Conservation (phyloP, 1,140 invertebrate genomes). For the Drosophila littoralis region DNA sequence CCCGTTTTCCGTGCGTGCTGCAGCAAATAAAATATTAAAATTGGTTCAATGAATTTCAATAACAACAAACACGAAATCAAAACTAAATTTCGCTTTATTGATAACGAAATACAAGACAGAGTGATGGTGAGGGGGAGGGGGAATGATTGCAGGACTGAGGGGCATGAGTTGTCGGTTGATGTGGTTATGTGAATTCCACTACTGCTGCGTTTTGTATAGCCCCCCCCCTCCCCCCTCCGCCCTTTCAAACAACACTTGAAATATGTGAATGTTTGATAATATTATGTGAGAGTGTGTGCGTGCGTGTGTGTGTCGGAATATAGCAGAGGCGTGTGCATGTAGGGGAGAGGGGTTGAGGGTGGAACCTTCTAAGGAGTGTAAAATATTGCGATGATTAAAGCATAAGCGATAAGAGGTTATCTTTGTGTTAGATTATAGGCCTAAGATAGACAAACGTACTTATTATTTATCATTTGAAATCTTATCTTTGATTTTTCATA, state of each 20-base stretch:
- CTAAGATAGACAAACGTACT: no score
- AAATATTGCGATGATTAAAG: no score
- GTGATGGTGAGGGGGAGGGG: slow-evolving; percentile 1
- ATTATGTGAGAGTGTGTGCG: background rate
- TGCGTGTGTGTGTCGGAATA: no score
- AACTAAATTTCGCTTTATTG: slow-evolving; percentile 83
- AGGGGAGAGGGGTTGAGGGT: background rate
- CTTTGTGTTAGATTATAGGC: no score
- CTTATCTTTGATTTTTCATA: no score
- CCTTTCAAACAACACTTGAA: background rate
- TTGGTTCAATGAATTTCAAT: slow-evolving; percentile 83
- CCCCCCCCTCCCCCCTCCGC: no score
- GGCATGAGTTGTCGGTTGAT: slow-evolving; percentile 28
- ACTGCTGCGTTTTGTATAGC: background rate
- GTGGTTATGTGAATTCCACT: slow-evolving; percentile 55
- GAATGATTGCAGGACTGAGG: no score
- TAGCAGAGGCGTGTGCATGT: background rate
- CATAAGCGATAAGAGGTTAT: no score
- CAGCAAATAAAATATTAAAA: slow-evolving; percentile 83
- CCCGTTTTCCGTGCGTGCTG: slow-evolving; percentile 68
- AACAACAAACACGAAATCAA: slow-evolving; percentile 83
- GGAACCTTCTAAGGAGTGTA: no score
- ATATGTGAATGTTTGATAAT: slow-evolving; percentile 14
- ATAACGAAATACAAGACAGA: slow-evolving; percentile 78
- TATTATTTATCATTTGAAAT: no score